Percentiles rank a stretch among this genome's conserved stretches.
Evolutionary conservation across 2,113 vertebrate genomes (phyloP).

Genomic region (Siphamia tubifer): DNA sequence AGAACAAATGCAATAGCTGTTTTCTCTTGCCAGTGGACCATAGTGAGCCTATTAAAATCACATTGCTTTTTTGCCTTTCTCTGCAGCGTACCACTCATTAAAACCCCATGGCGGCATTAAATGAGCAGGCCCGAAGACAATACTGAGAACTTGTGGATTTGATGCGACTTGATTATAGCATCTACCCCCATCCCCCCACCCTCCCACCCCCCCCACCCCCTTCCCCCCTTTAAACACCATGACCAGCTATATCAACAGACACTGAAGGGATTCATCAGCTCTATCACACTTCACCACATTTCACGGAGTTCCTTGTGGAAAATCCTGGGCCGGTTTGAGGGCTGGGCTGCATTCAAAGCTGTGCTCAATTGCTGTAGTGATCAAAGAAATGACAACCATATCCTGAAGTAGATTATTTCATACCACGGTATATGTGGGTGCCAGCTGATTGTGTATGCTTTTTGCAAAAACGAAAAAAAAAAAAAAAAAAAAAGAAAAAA

Average conservation of each 20-base stretch:
- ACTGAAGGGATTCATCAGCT: slow-evolving; percentile 42
- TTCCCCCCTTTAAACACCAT: slow-evolving; percentile 50
- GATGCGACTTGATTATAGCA: slow-evolving; percentile 56
- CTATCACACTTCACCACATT: slow-evolving; percentile 31
- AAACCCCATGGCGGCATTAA: slow-evolving; percentile 57
- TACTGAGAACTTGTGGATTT: slow-evolving; percentile 34
- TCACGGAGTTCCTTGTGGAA: slow-evolving; percentile 18
- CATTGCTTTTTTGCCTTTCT: slow-evolving; percentile 43
- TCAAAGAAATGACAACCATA: slow-evolving; percentile 6
- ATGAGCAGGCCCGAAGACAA: slow-evolving; percentile 60
- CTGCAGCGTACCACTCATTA: slow-evolving; percentile 62
- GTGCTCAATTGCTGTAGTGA: slow-evolving; percentile 16
- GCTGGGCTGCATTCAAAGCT: slow-evolving; percentile 12
- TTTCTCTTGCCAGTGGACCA: slow-evolving; percentile 62
- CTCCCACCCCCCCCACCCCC: slow-evolving; percentile 25
- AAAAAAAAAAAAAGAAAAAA: too few species aligned
- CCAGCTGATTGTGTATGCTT: too few species aligned
- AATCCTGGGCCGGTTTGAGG: slow-evolving; percentile 9
- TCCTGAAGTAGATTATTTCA: slow-evolving; percentile 32
- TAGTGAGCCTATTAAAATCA: slow-evolving; percentile 69
- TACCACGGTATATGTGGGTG: slow-evolving; percentile 20
- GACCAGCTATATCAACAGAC: slow-evolving; percentile 44
- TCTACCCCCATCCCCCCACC: slow-evolving; percentile 33
- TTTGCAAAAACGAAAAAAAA: too few species aligned
- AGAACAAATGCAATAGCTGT: slow-evolving; percentile 51